Base-by-base conservation (phyloP, 2,113 vertebrate genomes). In the Rhinoderma darwinii region DNA sequence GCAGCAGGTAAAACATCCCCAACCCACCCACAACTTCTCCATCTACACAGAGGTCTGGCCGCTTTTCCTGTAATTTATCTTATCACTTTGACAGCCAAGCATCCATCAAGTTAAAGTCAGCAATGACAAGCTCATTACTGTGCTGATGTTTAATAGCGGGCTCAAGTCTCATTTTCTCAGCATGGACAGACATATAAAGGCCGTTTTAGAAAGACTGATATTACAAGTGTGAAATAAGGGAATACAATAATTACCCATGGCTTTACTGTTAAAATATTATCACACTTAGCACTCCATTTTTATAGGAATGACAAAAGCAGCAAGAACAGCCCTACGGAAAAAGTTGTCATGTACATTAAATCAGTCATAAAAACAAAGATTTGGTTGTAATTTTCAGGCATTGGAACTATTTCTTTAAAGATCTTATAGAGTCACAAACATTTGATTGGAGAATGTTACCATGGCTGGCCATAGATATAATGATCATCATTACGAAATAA, bases 1-100 rank as follows among this genome's bases (percentile, higher is more conserved):
- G 32, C 20, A 89, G 70, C 63, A 83, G 30, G 76, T 84, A 66
- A 78, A 56, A 74, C 5, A 37, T 73, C 73, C 68, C 84, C 86
- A 73, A 80, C 86, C 85, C 78, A 75, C 86, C 86, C 87, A 73
- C 84, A 89, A 90, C 90, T 90, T 90, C 90, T 59, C 88, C 81
- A 90, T 88, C 85, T 88, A 88, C 94, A 91, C 89, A 89, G 88
- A 30, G 88, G 84, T 61, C 82, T 81, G 89, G 88, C 87, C 90
- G 30, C n/a, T 84, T 82, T 88, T 81, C 56, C 54, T 73, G 68
- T 87, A 83, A 80, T 88, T 66, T 30, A 79, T 87, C 68, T 63
- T 70, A 43, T 70, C 74, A 76, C 27, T 78, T 70, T 50, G 68
- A 87, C 32, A 76, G 59, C 20, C 35, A n/a, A 75, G 44, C 75